Evolutionary conservation across 1,140 invertebrate genomes (phyloP), one percentile per base, ranked within the genome.

Genomic region (Drosophila cardini): DNA sequence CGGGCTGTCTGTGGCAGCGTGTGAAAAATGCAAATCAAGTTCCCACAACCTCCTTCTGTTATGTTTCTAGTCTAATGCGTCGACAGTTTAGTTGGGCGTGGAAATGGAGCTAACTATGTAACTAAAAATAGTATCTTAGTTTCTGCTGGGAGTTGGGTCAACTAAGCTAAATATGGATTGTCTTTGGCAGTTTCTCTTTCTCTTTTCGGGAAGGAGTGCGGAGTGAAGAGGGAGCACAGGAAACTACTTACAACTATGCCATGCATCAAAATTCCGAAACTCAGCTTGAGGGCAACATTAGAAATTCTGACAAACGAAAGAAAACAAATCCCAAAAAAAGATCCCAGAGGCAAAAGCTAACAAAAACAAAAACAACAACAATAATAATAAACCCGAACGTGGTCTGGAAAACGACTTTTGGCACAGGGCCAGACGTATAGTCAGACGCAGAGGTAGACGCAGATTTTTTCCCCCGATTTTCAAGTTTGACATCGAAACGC

Each of bases 1-100:
- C 30, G 13, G 3, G 11, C 7, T 18, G 15, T 36, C 70, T 87
- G 82, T 72, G 69, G 64, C 69, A 79, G 83, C 83, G 85, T 90
- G 86, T 86, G 85, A 91, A 86, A 89, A 91, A 91, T 91, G 85
- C 82, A 83, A 91, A 91, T 91, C 76, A 69, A 72, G 74, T 91
- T 91, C 85, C 90, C 90, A 91, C 90, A 91, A 84, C 85, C 81
- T 82, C 68, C 69, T 80, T 63, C 71, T 32, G 8, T 67, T 60
- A 55, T 30, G 53, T 86, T 81, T 70, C 69, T 73, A 72, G 34
- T 76, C 72, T 38, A 76, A 56, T 71, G 78, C 78, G 30, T 62
- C 58, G 76, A 42, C 70, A 73, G 68, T 72, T 81, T 67, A 64
- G 62, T 40, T 52, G 62, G 68, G 65, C 70, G 69, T 76, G 69